A percentile compares a stretch with the other conserved stretches of the same genome.
Conservation (phyloP, 2,888 invertebrate genomes). For the Harpagoxenus sublaevis region DNA sequence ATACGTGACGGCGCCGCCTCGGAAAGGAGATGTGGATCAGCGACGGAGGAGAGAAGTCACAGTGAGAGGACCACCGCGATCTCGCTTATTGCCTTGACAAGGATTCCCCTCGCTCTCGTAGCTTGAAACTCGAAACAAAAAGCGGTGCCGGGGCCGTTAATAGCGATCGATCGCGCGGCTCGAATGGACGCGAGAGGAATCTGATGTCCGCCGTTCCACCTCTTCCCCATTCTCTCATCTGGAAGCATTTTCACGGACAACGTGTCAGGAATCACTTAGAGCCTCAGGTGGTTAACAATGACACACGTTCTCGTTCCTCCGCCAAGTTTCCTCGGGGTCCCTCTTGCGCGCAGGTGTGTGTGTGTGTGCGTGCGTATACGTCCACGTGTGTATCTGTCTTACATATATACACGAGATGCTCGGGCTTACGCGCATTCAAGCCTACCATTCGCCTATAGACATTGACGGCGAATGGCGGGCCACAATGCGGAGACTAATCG, state of each 20-base stretch:
- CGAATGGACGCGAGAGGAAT: conserved; percentile 38
- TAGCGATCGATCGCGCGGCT: conserved; percentile 66
- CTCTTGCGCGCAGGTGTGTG: conserved; percentile 18
- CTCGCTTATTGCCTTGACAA: conserved; percentile 58
- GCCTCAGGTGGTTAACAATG: conserved; percentile 77
- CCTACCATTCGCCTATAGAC: conserved; percentile 69
- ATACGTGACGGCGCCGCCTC: conserved; percentile 52
- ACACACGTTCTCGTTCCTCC: conserved; percentile 67
- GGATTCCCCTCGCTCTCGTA: conserved; percentile 51
- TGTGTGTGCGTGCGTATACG: neutral
- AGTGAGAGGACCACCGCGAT: conserved; percentile 58
- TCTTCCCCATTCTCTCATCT: conserved; percentile 52
- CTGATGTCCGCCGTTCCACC: conserved; percentile 39
- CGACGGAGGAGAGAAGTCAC: conserved; percentile 41
- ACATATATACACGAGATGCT: conserved; percentile 34
- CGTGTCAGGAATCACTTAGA: conserved; percentile 81
- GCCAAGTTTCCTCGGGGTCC: conserved; percentile 34
- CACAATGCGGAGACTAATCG: conserved; percentile 81
- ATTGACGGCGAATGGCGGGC: conserved; percentile 70
- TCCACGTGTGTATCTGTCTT: conserved; percentile 30
- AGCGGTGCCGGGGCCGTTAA: conserved; percentile 61
- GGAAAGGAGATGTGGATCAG: conserved; percentile 48
- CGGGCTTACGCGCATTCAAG: conserved; percentile 62
- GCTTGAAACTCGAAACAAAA: conserved; percentile 62
- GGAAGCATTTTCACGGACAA: conserved; percentile 74